phyloP scores from a whole-genome alignment of 2,113 vertebrate species.

The Carassius gibelio region DNA sequence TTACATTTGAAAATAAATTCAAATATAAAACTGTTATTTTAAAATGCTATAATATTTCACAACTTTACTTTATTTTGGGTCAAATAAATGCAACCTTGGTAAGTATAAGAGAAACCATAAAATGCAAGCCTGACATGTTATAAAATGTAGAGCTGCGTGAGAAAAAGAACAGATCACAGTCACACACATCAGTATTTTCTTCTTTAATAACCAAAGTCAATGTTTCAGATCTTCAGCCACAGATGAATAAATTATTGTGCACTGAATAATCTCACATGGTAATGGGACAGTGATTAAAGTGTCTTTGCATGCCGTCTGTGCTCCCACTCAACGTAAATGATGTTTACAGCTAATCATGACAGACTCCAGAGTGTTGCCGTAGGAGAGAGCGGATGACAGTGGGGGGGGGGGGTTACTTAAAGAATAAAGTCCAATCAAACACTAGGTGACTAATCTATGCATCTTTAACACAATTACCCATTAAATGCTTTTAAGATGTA shows the following conservation, averaged over 20 bases:
- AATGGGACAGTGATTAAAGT: constrained; percentile 43
- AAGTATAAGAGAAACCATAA: neutral
- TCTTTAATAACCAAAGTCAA: neutral
- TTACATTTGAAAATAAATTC: neutral
- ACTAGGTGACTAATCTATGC: neutral
- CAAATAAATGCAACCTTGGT: neutral
- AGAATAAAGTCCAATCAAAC: neutral
- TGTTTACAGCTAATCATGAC: constrained; percentile 39
- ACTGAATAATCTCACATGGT: constrained; percentile 6
- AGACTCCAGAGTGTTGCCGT: neutral
- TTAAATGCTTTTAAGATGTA: neutral
- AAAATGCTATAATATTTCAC: neutral
- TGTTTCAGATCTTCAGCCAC: constrained; percentile 27
- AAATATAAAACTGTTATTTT: neutral
- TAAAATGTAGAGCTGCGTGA: neutral
- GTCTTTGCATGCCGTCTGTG: constrained; percentile 30
- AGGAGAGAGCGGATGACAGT: neutral
- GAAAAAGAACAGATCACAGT: neutral
- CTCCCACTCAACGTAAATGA: constrained; percentile 18
- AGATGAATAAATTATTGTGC: constrained; percentile 8
- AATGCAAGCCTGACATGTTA: neutral
- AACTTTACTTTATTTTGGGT: neutral
- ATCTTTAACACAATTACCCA: constrained; percentile 1
- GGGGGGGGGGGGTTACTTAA: neutral
- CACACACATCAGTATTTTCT: neutral